Base-by-base conservation (phyloP, 2,888 invertebrate genomes). In the Emmelina monodactyla region DNA sequence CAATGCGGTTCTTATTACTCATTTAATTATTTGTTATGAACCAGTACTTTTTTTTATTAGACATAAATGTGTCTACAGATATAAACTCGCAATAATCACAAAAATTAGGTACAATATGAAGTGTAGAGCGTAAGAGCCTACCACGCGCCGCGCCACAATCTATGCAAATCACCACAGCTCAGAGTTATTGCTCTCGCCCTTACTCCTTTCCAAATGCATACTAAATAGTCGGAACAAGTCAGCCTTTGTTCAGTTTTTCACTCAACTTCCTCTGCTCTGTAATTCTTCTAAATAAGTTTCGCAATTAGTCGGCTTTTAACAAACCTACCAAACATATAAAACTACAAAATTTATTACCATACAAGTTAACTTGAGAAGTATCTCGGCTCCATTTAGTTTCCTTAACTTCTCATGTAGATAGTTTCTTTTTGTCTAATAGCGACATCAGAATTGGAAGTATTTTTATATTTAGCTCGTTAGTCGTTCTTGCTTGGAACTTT, bases 151-250 rank as follows among this genome's bases (percentile, higher is more conserved):
- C 47, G 50, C 58, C 61, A 61, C 75, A 78, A 78, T 78, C 76
- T 78, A 79, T 78, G 79, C 73, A 78, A 79, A 78, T 78, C 67
- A 64, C 62, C n/a, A 12, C 51, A 50, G 53, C 64, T 65, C 66
- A 65, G 70, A 78, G 72, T 78, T 78, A 76, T 78, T 75, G 70
- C 76, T 78, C 76, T 76, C 76, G 68, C 70, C 72, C 73, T 69
- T 58, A 68, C 69, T 72, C 70, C 73, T 76, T 76, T 76, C 71
- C 70, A 73, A 76, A 75, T 73, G 76, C 72, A 78, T 76, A 78
- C 72, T 78, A 76, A 76, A 75, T 60, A 76, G 66, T 61, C 49
- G 57, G 55, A 52, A 61, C 61, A 61, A 58, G 58, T 58, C 62
- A 56, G 57, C 64, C 64, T 70, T 76, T 34, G 34, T 34, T 42